Conservation (phyloP, 2,113 vertebrate genomes). For the Aphyosemion australe region DNA sequence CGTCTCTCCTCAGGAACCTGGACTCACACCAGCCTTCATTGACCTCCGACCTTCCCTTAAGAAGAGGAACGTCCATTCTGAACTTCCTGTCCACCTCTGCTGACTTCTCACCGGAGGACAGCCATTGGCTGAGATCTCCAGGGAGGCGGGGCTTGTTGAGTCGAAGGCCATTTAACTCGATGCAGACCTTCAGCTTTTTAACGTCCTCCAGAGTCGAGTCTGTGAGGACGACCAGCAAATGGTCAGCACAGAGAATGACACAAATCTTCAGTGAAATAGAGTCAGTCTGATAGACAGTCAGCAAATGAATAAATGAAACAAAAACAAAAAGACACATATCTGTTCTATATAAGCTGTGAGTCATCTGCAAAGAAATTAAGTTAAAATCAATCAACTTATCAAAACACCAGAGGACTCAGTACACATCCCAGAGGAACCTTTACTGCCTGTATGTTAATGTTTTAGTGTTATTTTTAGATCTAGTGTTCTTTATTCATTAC, state of each 20-base stretch:
- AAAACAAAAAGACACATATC: no score
- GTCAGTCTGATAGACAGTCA: no score
- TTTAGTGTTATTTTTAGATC: no score
- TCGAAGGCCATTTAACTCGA: conserved; percentile 93
- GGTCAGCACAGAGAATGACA: not conserved
- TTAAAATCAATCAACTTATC: no score
- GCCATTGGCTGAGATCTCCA: conserved; percentile 87
- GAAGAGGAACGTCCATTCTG: conserved; percentile 81
- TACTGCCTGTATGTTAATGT: no score
- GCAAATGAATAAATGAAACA: no score
- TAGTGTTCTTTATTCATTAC: no score
- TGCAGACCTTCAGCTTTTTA: conserved; percentile 94
- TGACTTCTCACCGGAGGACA: conserved; percentile 76
- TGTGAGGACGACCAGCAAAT: conserved; percentile 29
- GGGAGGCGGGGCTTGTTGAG: conserved; percentile 92
- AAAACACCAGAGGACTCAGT: no score
- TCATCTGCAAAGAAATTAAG: no score
- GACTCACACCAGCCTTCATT: conserved; percentile 85
- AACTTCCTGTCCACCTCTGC: conserved; percentile 69
- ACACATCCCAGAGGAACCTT: no score
- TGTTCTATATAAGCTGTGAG: no score
- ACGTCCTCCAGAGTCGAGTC: conserved; percentile 87
- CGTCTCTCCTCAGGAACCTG: conserved; percentile 79
- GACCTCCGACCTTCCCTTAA: conserved; percentile 85
- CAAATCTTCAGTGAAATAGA: no score